phyloP scores from a whole-genome alignment of 2,113 vertebrate genomes.

The Pomatorhinus ruficollis region DNA sequence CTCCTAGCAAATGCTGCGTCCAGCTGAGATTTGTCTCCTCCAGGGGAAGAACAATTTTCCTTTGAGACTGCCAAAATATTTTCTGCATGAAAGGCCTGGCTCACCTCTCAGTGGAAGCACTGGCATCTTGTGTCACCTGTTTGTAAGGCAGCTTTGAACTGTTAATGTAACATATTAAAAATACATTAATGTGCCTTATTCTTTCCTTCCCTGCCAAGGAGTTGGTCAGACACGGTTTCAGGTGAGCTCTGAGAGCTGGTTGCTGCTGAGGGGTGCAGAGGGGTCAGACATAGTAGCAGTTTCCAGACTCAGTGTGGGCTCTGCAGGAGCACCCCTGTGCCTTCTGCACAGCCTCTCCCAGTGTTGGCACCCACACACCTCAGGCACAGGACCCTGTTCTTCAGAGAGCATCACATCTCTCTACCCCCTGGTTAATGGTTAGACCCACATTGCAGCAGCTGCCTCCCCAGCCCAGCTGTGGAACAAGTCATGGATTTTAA shows the following conservation, averaged over 20 bases:
- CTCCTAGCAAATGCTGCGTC: background rate
- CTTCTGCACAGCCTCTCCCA: background rate
- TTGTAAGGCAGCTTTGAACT: background rate
- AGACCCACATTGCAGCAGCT: background rate
- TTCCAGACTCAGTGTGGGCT: background rate
- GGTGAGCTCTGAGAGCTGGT: background rate
- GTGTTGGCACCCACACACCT: background rate
- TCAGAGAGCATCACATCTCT: background rate
- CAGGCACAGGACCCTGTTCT: background rate
- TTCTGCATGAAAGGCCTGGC: background rate
- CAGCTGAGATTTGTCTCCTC: background rate
- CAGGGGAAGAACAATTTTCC: background rate
- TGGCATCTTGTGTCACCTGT: background rate
- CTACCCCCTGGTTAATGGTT: background rate
- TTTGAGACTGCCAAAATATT: background rate
- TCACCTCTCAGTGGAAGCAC: background rate
- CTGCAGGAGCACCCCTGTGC: background rate
- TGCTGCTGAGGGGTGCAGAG: background rate
- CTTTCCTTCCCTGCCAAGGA: background rate
- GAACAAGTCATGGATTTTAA: background rate
- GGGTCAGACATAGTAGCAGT: background rate
- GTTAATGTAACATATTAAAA: background rate
- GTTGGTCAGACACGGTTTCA: background rate
- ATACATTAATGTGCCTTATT: background rate
- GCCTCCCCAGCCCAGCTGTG: background rate